Conservation (phyloP, 1,140 invertebrate species). For the Maniola jurtina region DNA sequence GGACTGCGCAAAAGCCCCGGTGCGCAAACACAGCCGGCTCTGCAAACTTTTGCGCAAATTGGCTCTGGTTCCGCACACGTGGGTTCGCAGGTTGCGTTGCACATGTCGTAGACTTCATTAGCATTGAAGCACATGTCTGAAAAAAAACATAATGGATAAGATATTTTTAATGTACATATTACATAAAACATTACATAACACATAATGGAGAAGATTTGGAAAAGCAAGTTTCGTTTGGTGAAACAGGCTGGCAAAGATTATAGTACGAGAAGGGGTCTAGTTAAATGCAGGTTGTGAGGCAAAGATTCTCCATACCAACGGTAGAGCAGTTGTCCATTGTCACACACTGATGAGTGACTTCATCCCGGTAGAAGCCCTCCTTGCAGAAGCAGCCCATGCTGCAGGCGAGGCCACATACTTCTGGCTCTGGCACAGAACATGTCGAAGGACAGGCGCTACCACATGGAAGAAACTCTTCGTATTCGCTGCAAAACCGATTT, state of each 20-base stretch:
- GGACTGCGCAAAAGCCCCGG: conserved; percentile 49
- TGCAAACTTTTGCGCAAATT: conserved; percentile 47
- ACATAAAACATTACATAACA: too few species aligned
- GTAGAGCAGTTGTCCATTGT: conserved; percentile 57
- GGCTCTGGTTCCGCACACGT: conserved; percentile 42
- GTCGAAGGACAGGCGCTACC: conserved; percentile 58
- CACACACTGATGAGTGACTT: conserved; percentile 49
- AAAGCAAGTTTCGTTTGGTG: too few species aligned
- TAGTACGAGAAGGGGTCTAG: too few species aligned
- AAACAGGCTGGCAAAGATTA: too few species aligned
- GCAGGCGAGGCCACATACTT: conserved; percentile 50
- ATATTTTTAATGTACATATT: not conserved
- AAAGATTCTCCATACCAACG: too few species aligned
- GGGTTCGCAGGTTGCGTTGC: conserved; percentile 54
- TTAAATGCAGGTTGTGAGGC: too few species aligned
- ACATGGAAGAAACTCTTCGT: conserved; percentile 64
- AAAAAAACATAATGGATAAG: not conserved
- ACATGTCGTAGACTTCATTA: conserved; percentile 61
- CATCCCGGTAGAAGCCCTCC: conserved; percentile 57
- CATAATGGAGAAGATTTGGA: too few species aligned
- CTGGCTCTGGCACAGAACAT: conserved; percentile 50
- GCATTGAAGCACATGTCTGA: conserved; percentile 60
- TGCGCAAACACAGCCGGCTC: conserved; percentile 57
- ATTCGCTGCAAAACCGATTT: conserved; percentile 40
- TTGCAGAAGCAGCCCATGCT: conserved; percentile 70